A percentile compares a stretch with the other conserved stretches of the same genome.
Conservation (phyloP, 2,888 invertebrate species). For the Ptychoptera contaminata region DNA sequence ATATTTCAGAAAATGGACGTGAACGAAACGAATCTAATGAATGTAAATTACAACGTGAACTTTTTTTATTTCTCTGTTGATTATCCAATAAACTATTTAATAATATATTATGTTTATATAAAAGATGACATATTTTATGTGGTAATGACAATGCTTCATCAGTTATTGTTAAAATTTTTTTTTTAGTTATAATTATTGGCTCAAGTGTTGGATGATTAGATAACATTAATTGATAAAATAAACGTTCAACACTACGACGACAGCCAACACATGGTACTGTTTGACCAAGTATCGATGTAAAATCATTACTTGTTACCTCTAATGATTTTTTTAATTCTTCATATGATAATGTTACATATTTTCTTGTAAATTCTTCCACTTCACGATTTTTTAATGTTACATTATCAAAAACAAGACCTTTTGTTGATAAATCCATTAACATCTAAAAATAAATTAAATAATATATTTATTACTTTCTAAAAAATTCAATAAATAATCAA, state of each 20-base stretch:
- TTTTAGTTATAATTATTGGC: constrained; percentile 61
- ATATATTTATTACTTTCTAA: neutral
- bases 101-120: constrained; percentile 72
- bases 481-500: neutral
- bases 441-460: constrained; percentile 44
- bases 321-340: constrained; percentile 67
- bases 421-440: constrained; percentile 81
- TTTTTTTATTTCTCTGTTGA: constrained; percentile 75
- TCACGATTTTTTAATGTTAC: constrained; percentile 67
- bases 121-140: constrained; percentile 64
- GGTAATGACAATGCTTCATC: constrained; percentile 66
- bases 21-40: constrained; percentile 76
- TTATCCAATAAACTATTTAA: constrained; percentile 63
- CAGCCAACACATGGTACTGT: constrained; percentile 91
- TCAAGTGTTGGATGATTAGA: constrained; percentile 77
- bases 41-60: constrained; percentile 75
- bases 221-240: constrained; percentile 72
- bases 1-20: constrained; percentile 52
- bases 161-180: constrained; percentile 62
- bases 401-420: constrained; percentile 71
- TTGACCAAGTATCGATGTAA: constrained; percentile 72
- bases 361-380: constrained; percentile 69
- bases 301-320: constrained; percentile 66
- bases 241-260: constrained; percentile 75
- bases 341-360: constrained; percentile 59